Base-by-base conservation (phyloP, 2,113 vertebrate genomes). In the Saccopteryx leptura region DNA sequence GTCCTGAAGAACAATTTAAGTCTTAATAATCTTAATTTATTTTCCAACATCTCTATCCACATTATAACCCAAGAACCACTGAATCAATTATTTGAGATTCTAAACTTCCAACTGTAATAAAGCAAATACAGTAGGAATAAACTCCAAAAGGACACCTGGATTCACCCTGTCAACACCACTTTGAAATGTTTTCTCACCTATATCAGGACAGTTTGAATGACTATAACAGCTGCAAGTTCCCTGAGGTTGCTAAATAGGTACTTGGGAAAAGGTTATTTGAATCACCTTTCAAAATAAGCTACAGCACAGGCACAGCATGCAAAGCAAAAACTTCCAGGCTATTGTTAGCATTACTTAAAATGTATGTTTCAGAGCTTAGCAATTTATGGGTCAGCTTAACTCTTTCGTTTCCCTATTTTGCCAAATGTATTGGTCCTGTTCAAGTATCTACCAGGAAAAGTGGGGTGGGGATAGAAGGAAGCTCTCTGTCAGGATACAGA, bases 141-240 rank as follows among this genome's bases (percentile, higher is more conserved):
- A 90, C 65, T 58, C 0, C 3, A 6, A 54, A 56, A 95, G 72
- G 96, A 95, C 97, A 96, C 89, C 96, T 94, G 56, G 69, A 80
- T 91, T 96, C 96, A 92, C 60, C 94, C 71, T 93, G 76, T 94
- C 95, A 97, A 95, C 91, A 95, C 31, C 19, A 21, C 1, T 92
- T 0, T 86, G 71, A 96, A 97, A 91, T 39, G 78, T 97, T 97
- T 97, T 97, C 92, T 82, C 80, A 65, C 93, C 94, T 88, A 15
- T 90, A 79, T 28, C 0, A 65, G 69, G 95, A 79, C 80, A 94
- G 91, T 52, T 39, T 65, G 96, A 98, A 81, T 90, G 97, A 95
- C 71, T 31, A 4, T 79, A 96, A 95, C 98, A 99, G 98, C 98
- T 99, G 98, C 98, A 97, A 97, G 96, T 94, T 93, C 81, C 78